These are phyloP conservation scores for Meghimatium bilineatum DNA, from an alignment of 2,888 invertebrate species.

Conservation along the genomic window DNA sequence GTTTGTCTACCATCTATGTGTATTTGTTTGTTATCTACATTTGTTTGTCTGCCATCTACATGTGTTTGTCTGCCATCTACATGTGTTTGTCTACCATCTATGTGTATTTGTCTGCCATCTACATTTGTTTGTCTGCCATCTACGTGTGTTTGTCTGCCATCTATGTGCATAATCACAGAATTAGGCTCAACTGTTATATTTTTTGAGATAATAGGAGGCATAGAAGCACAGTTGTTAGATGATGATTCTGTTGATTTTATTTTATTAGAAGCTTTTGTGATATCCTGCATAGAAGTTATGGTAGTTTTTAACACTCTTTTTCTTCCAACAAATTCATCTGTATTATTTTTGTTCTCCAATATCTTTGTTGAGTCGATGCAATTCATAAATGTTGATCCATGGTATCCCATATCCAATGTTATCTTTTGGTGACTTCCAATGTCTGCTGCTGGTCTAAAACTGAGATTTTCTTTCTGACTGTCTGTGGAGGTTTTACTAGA, in stretches of 20 bases:
- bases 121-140: conserved; percentile 12
- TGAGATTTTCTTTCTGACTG: neutral
- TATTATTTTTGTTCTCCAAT: neutral
- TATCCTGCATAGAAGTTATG: neutral
- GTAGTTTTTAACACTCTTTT: neutral
- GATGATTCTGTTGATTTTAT: conserved; percentile 15
- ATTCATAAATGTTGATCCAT: conserved; percentile 19
- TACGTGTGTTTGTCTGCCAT: conserved; percentile 5
- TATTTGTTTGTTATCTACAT: too few species aligned
- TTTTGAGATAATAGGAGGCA: neutral
- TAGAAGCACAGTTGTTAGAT: neutral
- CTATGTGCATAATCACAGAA: neutral
- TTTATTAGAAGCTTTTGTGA: conserved; percentile 4
- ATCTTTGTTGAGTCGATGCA: conserved; percentile 3
- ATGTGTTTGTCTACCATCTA: conserved; percentile 10
- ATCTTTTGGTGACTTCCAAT: neutral
- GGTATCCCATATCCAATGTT: conserved; percentile 4
- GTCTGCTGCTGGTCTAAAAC: neutral
- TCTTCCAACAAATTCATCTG: neutral
- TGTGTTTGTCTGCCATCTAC: conserved; percentile 8
- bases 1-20: conserved; percentile 17
- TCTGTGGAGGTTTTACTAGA: neutral
- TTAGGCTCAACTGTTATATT: neutral
- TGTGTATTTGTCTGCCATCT: conserved; percentile 10
- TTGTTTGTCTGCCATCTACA: conserved; percentile 8